Percentiles rank a stretch among this genome's conserved stretches.
These are phyloP conservation scores for Hydrolagus affinis DNA, from an alignment of 2,113 vertebrate species.

Conservation along the genomic window DNA sequence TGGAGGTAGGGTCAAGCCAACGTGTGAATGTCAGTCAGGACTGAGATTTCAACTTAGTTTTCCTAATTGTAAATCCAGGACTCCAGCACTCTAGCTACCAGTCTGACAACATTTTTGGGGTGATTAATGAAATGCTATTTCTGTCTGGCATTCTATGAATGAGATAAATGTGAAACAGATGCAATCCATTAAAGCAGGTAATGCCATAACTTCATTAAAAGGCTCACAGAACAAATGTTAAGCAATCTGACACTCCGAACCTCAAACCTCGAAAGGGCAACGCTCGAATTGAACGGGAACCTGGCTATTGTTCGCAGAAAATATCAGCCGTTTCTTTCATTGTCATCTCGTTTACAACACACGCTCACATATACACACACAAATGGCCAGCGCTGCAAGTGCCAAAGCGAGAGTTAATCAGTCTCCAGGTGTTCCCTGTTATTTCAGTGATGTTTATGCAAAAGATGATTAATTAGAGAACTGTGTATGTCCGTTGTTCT, in stretches of 20 bases:
- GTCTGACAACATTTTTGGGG: not conserved
- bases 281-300: not conserved
- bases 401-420: not conserved
- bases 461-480: conserved; percentile 3
- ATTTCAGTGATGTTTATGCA: not conserved
- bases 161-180: conserved; percentile 18
- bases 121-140: conserved; percentile 25
- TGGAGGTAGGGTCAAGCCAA: not conserved
- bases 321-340: not conserved
- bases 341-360: not conserved
- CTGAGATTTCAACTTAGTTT: too few relatives aligned
- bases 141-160: not conserved
- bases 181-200: not conserved
- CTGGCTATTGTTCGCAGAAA: not conserved
- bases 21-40: not conserved
- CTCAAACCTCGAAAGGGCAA: not conserved
- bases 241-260: not conserved
- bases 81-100: not conserved
- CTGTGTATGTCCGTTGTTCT: not conserved
- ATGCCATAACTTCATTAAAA: not conserved
- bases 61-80: not conserved
- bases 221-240: not conserved
- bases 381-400: not conserved
- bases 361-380: too few relatives aligned
- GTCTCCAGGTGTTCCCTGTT: not conserved